These are phyloP conservation scores for Centropristis striata DNA, from an alignment of 2,113 vertebrate genomes.

Conservation along the genomic window DNA sequence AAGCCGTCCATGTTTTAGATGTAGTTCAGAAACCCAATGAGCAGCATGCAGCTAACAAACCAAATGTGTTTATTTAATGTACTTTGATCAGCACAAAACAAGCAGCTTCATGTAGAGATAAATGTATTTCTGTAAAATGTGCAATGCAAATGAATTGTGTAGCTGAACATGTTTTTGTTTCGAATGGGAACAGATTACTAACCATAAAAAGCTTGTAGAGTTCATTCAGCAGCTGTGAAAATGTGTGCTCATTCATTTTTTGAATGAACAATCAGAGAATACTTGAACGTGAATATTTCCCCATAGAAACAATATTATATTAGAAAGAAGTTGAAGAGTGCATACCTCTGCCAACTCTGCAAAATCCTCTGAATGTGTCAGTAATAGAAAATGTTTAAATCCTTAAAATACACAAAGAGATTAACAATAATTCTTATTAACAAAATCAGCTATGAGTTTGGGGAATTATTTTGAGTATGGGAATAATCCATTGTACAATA, in stretches of 20 bases:
- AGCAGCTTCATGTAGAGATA: neutral
- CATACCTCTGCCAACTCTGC: constrained; percentile 37
- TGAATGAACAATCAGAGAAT: constrained; percentile 11
- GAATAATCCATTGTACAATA: neutral
- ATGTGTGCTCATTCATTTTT: constrained; percentile 29
- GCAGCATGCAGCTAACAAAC: constrained; percentile 45
- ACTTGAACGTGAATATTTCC: constrained; percentile 16
- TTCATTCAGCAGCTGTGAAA: constrained; percentile 68
- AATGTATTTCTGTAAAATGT: constrained; percentile 14
- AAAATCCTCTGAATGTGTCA: constrained; percentile 19
- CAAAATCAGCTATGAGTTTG: neutral
- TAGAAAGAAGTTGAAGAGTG: neutral
- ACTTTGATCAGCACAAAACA: neutral
- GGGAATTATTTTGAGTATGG: neutral
- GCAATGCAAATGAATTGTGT: constrained; percentile 9
- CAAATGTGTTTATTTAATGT: neutral
- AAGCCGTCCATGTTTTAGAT: constrained; percentile 31
- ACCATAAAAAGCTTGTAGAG: constrained; percentile 43
- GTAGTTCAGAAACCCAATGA: constrained; percentile 21
- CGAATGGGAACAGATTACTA: constrained; percentile 34
- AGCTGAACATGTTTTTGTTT: constrained; percentile 5
- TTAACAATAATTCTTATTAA: neutral
- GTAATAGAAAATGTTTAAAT: constrained; percentile 8
- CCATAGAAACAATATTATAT: neutral
- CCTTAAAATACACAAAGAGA: constrained; percentile 18